Base-by-base conservation (phyloP, 2,888 invertebrate genomes). In the Drosophila sordidula region DNA sequence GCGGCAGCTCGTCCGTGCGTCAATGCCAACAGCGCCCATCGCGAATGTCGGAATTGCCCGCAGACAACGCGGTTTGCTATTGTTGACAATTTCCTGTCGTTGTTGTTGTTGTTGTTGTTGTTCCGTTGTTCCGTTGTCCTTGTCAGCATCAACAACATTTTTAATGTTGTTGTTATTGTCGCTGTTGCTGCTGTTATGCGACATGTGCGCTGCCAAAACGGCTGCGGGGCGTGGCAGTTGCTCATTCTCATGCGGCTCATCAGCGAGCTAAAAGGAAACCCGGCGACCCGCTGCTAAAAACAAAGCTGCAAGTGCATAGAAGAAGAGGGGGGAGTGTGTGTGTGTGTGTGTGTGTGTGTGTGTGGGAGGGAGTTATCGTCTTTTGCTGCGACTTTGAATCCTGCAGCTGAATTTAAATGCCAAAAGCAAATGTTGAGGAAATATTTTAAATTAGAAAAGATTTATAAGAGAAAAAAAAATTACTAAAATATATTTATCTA, bases 71-170 rank as follows among this genome's bases (percentile, higher is more conserved):
- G 73, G 59, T 68, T 70, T 68, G 75, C 87, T 64, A 65, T 74
- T 80, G 80, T 80, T 82, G 79, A 81, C 87, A 81, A 75, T 79
- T 78, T 78, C 76, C 80, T 75, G 85, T 73, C 76, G 52, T 62
- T 29, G 26, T 29, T 9, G 29, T 9, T 29, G 29, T 29, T 8
- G 6, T 29, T 29, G 8, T 6, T 8, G 29, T 26, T 57, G 63
- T 57, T n/a, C n/a, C n/a, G 29, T 29, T 8, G 18, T 18, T 18
- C 18, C 44, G 51, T 50, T 55, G 38, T 50, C 9, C 45, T 55
- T 55, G 50, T 57, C 44, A 34, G 34, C 54, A 42, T 11, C 54
- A 25, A 34, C 44, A 54, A 54, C 44, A 52, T 34, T 42, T 42
- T 42, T 32, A 32, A 34, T 38, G 38, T 16, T 51, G 25, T 34